Conservation (phyloP, 2,888 invertebrate genomes). For the Diarsia rubi region DNA sequence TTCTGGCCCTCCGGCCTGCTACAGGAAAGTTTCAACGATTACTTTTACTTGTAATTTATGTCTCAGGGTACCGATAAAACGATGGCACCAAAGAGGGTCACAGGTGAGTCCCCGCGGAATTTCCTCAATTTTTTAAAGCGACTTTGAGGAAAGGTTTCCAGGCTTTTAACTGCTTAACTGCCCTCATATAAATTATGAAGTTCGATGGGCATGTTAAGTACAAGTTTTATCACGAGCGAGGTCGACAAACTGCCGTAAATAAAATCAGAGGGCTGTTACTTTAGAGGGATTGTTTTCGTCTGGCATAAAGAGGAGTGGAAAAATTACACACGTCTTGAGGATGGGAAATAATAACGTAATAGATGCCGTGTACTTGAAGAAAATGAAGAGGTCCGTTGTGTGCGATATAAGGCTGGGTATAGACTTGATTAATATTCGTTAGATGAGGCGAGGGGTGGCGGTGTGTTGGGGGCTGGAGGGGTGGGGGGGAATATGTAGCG, state of each 20-base stretch:
- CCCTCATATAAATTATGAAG: constrained; percentile 70
- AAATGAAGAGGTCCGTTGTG: constrained; percentile 75
- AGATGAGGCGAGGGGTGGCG: constrained; percentile 73
- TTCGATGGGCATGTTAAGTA: constrained; percentile 65
- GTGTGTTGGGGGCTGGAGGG: constrained; percentile 52
- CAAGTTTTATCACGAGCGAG: constrained; percentile 60
- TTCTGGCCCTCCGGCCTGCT: constrained; percentile 81
- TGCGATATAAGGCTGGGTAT: constrained; percentile 72
- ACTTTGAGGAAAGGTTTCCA: constrained; percentile 70
- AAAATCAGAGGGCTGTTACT: constrained; percentile 57
- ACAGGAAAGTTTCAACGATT: constrained; percentile 89
- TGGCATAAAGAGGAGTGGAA: constrained; percentile 57
- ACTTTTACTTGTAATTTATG: constrained; percentile 89
- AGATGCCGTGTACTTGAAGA: constrained; percentile 70
- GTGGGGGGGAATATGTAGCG: constrained; percentile 68
- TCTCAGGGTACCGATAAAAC: constrained; percentile 84
- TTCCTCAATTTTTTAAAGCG: constrained; percentile 73
- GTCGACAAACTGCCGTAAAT: constrained; percentile 45
- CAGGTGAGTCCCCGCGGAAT: constrained; percentile 83
- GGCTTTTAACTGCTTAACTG: constrained; percentile 71
- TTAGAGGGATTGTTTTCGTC: constrained; percentile 55
- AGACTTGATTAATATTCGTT: constrained; percentile 81
- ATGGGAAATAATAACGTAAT: constrained; percentile 67
- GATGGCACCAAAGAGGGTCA: constrained; percentile 81
- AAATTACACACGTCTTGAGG: constrained; percentile 61